These are phyloP conservation scores for Sinonovacula constricta DNA, from an alignment of 1,140 invertebrate genomes.

Conservation along the genomic window DNA sequence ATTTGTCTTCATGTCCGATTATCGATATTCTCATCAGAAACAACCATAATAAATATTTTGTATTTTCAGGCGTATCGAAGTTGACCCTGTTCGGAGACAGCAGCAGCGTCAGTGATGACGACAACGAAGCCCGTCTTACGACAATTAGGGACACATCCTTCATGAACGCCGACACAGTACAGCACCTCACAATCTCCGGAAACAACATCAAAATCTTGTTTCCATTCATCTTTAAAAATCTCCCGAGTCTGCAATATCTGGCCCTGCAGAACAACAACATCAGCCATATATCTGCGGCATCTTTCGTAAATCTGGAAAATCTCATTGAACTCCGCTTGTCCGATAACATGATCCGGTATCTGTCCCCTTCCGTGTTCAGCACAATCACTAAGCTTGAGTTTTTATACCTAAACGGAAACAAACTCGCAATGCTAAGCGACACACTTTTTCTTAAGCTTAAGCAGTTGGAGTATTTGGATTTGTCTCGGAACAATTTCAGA, in stretches of 20 bases:
- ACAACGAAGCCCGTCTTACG: constrained; percentile 24
- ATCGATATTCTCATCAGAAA: no score
- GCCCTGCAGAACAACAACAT: constrained; percentile 56
- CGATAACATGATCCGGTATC: constrained; percentile 42
- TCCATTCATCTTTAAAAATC: constrained; percentile 34
- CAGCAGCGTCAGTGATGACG: constrained; percentile 6
- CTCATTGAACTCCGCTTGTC: constrained; percentile 48
- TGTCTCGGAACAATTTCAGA: constrained; percentile 53
- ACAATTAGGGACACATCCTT: constrained; percentile 33
- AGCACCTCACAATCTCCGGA: constrained; percentile 46
- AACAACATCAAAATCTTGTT: constrained; percentile 47
- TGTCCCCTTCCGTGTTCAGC: constrained; percentile 37
- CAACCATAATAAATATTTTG: background rate
- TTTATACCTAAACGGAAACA: constrained; percentile 51
- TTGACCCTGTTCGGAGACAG: constrained; percentile 47
- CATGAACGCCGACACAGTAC: constrained; percentile 4
- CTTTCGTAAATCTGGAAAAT: constrained; percentile 26
- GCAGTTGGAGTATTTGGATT: constrained; percentile 44
- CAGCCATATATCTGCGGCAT: constrained; percentile 31
- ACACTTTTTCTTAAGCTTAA: constrained; percentile 16
- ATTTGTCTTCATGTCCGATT: no score
- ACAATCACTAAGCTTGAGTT: constrained; percentile 18
- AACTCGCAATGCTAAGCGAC: constrained; percentile 15
- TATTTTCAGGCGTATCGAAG: constrained; percentile 28
- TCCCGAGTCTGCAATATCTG: constrained; percentile 36